These are phyloP conservation scores for Pyxicephalus adspersus DNA, from an alignment of 2,113 vertebrate genomes.

Conservation along the genomic window DNA sequence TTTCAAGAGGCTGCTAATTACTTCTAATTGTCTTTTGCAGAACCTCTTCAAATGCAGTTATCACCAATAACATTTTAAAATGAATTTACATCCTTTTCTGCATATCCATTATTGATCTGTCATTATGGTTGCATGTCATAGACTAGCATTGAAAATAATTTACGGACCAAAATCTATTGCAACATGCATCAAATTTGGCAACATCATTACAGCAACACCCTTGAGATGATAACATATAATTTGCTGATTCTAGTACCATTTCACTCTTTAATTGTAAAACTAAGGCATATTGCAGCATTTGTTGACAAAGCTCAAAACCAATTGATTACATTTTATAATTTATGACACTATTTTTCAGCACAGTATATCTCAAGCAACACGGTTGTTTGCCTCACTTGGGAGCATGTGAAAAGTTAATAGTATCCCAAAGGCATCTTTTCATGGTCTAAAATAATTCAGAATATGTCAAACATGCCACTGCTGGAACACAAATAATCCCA, in stretches of 20 bases:
- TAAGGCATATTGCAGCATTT: constrained; percentile 53
- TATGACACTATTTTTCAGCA: constrained; percentile 47
- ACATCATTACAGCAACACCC: constrained; percentile 42
- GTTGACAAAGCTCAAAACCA: constrained; percentile 55
- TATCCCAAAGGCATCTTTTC: constrained; percentile 56
- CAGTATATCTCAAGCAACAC: constrained; percentile 37
- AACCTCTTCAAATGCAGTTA: not conserved
- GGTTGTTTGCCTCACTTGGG: constrained; percentile 34
- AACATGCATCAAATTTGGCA: constrained; percentile 54
- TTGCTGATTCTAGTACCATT: constrained; percentile 50
- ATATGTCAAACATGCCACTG: constrained; percentile 51
- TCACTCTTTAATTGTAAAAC: constrained; percentile 54
- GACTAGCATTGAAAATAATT: constrained; percentile 16
- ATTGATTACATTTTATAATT: constrained; percentile 57
- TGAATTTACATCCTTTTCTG: constrained; percentile 5
- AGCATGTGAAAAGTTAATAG: constrained; percentile 51
- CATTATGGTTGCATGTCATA: constrained; percentile 22
- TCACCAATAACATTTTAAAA: constrained; percentile 15
- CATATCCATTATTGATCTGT: constrained; percentile 32
- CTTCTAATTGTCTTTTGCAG: too few relatives aligned
- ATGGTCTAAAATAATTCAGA: constrained; percentile 57
- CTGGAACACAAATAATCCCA: constrained; percentile 45
- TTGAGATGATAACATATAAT: constrained; percentile 50
- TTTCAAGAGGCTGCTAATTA: too few relatives aligned
- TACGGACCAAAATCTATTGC: constrained; percentile 39